Conservation (phyloP, 2,113 vertebrate genomes). For the Neotoma lepida region DNA sequence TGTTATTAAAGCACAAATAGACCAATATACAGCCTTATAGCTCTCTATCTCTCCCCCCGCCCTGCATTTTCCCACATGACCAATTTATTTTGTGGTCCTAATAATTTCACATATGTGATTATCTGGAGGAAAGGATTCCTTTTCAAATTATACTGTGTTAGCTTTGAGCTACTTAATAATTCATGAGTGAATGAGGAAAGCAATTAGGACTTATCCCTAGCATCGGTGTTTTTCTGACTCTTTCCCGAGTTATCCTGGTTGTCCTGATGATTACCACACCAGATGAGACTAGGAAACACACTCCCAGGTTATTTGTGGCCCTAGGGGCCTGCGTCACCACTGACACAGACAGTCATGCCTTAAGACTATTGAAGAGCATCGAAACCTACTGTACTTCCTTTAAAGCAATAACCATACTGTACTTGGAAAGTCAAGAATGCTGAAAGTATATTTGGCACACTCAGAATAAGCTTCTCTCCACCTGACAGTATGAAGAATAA, state of each 20-base stretch:
- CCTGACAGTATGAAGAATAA: constrained; percentile 61
- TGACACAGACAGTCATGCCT: background rate
- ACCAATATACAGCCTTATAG: background rate
- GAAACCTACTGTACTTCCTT: background rate
- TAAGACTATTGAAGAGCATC: background rate
- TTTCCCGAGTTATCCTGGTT: background rate
- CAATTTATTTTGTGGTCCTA: background rate
- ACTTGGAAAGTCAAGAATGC: constrained; percentile 49
- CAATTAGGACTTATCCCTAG: background rate
- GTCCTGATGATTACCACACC: background rate
- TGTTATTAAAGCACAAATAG: background rate
- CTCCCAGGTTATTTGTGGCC: background rate
- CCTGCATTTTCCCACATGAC: background rate
- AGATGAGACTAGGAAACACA: background rate
- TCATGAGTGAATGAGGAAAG: background rate
- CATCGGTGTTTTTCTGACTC: background rate
- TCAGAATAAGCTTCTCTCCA: constrained; percentile 56
- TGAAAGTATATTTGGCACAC: constrained; percentile 35
- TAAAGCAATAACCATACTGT: background rate
- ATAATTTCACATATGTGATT: background rate
- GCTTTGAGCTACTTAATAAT: background rate
- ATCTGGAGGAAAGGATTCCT: background rate
- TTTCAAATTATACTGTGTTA: constrained; percentile 2
- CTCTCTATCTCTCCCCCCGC: background rate
- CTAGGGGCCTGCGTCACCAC: background rate